Evolutionary conservation across 2,888 invertebrate genomes (phyloP), one percentile per base, ranked within the genome.

Genomic region (Pterobdella sp.): DNA sequence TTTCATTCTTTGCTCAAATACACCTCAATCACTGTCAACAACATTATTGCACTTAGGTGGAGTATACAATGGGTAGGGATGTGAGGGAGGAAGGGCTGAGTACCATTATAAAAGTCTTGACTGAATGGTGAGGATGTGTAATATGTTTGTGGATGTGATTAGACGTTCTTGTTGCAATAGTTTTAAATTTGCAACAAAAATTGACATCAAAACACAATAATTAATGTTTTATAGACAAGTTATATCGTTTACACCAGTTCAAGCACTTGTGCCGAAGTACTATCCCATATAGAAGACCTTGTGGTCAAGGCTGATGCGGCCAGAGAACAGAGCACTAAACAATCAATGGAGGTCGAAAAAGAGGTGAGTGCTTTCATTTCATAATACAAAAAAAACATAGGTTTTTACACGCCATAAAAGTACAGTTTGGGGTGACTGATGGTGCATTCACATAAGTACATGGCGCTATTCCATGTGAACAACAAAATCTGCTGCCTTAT

Each of bases 11-110:
- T n/a, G n/a, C n/a, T n/a, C n/a, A n/a, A n/a, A n/a, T n/a, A n/a
- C n/a, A n/a, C n/a, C n/a, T n/a, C n/a, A n/a, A n/a, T n/a, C n/a
- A n/a, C n/a, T n/a, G n/a, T n/a, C n/a, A n/a, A n/a, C n/a, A n/a
- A n/a, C n/a, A n/a, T 42, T 42, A 18, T 42, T 14, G 10, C 18
- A 14, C 60, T 56, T 95, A 96, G 85, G 90, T 96, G 0, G 95
- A 96, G 82, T 94, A 91, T 79, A 93, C 95, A 0, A 88, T 95
- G 49, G 95, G 95, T 0, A 87, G 96, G 29, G 96, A 97, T 76
- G 94, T 95, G 37, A 88, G 90, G 49, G 88, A 90, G 0, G 91
- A 90, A 71, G 92, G 94, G 81, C 88, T 94, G 0, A 87, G 89
- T 18, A 87, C 89, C 74, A 93, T 95, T 68, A 89, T 91, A 0